A percentile compares a stretch with the other conserved stretches of the same genome.
phyloP scores from a whole-genome alignment of 2,797 vertebrate species.

The Diplodus sargus region DNA sequence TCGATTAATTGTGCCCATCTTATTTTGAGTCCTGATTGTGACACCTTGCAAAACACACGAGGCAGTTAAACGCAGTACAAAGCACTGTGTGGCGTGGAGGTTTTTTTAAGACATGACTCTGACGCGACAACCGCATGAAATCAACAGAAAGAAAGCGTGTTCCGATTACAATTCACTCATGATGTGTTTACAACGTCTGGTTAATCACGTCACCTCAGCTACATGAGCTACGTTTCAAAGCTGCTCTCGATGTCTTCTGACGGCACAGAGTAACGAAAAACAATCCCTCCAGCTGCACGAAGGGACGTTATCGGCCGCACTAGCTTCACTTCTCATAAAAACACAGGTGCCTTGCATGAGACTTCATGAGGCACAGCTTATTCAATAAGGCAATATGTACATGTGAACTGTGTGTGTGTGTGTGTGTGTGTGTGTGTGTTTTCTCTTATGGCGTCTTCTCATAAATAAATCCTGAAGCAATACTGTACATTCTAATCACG shows the following conservation, averaged over 20 bases:
- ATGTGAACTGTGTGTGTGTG: conserved; percentile 42
- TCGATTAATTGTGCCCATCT: too few species aligned
- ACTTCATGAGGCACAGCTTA: conserved; percentile 72
- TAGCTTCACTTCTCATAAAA: conserved; percentile 52
- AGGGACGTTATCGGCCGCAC: conserved; percentile 48
- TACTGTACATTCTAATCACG: conserved; percentile 60
- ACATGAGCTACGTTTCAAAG: conserved; percentile 53
- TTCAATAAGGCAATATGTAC: conserved; percentile 78
- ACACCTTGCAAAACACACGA: conserved; percentile 19
- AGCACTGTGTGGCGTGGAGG: conserved; percentile 6
- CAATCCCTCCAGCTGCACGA: conserved; percentile 38
- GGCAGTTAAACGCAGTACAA: conserved; percentile 36
- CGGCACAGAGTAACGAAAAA: conserved; percentile 38
- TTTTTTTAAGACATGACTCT: conserved; percentile 46
- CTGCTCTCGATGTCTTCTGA: conserved; percentile 41
- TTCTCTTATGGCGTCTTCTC: conserved; percentile 30
- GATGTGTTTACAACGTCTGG: conserved; percentile 44
- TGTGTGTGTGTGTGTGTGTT: conserved; percentile 23
- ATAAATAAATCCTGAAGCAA: conserved; percentile 66
- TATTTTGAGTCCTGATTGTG: conserved; percentile 27
- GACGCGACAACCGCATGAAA: conserved; percentile 42
- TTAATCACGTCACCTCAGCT: conserved; percentile 42
- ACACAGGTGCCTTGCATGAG: conserved; percentile 55
- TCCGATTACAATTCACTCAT: conserved; percentile 48
- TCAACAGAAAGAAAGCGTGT: conserved; percentile 25